Evolutionary conservation across 92 coral and sea anemone genomes (phyloP).

Genomic region (Paragorgia papillata): DNA sequence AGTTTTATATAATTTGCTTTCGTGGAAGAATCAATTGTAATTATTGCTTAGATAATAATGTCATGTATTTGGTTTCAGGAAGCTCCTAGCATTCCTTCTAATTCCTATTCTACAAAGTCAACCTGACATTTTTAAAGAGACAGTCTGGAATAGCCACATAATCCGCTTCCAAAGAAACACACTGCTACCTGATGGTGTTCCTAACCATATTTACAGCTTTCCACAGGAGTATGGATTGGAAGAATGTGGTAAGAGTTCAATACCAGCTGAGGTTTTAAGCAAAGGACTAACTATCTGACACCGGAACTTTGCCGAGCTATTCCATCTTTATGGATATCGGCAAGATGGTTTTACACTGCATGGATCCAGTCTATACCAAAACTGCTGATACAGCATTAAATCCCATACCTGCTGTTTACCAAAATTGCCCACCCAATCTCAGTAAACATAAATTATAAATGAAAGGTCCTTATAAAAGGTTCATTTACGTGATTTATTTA

Average conservation of each 20-base stretch:
- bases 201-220: conserved; percentile 13
- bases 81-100: conserved; percentile 10
- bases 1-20: too few species aligned
- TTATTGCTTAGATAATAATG: background rate
- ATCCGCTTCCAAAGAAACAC: conserved; percentile 20
- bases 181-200: conserved; percentile 25
- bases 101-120: conserved; percentile 14
- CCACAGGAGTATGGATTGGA: conserved; percentile 28
- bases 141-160: conserved; percentile 22
- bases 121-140: conserved; percentile 2
- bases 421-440: too few species aligned
- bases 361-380: too few species aligned
- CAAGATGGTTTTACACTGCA: too few species aligned
- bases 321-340: too few species aligned
- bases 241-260: conserved; percentile 29
- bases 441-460: background rate
- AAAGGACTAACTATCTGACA: too few species aligned
- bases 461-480: background rate
- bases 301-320: too few species aligned
- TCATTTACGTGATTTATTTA: background rate
- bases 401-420: too few species aligned
- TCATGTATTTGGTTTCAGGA: conserved; percentile 3
- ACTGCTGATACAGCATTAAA: too few species aligned
- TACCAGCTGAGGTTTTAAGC: background rate
- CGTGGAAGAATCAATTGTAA: too few species aligned